Percentiles rank a stretch among this genome's conserved stretches.
Conservation (phyloP, 2,797 vertebrate species). For the Chloroceryle amazona region DNA sequence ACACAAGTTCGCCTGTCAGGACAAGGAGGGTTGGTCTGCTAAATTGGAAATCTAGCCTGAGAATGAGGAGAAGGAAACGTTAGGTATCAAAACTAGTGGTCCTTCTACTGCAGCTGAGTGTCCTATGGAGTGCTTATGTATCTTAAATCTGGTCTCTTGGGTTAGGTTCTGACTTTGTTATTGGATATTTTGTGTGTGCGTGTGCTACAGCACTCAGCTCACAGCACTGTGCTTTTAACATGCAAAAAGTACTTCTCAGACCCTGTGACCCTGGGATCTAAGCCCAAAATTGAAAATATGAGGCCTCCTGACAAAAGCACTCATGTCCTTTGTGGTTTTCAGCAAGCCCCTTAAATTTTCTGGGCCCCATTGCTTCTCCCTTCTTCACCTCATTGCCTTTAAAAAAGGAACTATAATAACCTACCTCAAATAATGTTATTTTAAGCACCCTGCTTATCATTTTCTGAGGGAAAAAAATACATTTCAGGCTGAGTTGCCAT, state of each 20-base stretch:
- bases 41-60: conserved; percentile 8
- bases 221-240: background rate
- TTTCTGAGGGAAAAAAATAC: background rate
- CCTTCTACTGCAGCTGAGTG: background rate
- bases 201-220: background rate
- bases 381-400: background rate
- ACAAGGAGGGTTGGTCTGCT: conserved; percentile 29
- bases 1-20: background rate
- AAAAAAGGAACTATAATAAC: background rate
- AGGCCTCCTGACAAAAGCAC: background rate
- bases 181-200: background rate
- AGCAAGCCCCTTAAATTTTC: background rate
- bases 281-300: background rate
- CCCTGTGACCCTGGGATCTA: background rate
- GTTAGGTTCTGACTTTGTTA: background rate
- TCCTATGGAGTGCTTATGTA: background rate
- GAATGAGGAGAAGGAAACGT: background rate
- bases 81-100: background rate
- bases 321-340: background rate
- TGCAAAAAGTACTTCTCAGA: background rate
- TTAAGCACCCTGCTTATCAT: conserved; percentile 23
- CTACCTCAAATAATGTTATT: conserved; percentile 11
- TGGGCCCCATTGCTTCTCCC: background rate
- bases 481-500: background rate
- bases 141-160: background rate